Evolutionary conservation across 2,113 vertebrate genomes (phyloP).

Genomic region (Cephalopterus ornatus): DNA sequence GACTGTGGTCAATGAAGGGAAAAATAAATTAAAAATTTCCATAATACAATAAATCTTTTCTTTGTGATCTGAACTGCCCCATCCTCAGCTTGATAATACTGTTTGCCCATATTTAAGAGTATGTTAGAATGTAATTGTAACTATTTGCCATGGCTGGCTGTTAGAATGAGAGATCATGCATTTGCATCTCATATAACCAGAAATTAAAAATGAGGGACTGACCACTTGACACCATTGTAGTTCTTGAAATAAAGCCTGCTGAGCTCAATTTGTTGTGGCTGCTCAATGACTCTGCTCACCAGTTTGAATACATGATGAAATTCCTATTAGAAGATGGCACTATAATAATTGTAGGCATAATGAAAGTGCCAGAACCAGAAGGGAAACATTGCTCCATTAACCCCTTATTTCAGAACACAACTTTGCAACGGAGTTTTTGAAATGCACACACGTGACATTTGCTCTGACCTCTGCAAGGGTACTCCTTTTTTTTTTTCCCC

Average conservation of each 20-base stretch:
- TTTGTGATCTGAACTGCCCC: constrained; percentile 32
- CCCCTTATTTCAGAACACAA: neutral
- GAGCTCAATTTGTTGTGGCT: constrained; percentile 67
- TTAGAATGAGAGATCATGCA: constrained; percentile 57
- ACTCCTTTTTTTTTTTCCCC: fast-evolving
- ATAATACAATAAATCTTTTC: constrained; percentile 39
- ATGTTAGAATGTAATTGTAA: constrained; percentile 52
- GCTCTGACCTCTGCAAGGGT: neutral
- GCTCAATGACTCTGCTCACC: constrained; percentile 62
- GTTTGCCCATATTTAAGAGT: constrained; percentile 57
- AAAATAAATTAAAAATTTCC: neutral
- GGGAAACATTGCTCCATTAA: constrained; percentile 24
- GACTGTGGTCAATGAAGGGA: constrained; percentile 52
- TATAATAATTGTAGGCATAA: constrained; percentile 58
- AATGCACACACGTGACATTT: neutral
- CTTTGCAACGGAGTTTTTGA: neutral
- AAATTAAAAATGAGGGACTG: constrained; percentile 74
- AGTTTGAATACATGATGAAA: constrained; percentile 67
- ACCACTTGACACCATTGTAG: constrained; percentile 71
- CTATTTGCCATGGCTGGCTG: constrained; percentile 51
- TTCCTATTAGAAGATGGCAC: constrained; percentile 42
- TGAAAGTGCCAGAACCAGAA: constrained; percentile 28
- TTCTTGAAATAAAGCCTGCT: constrained; percentile 72
- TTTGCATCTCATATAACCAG: constrained; percentile 70
- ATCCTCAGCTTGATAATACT: constrained; percentile 55